Evolutionary conservation across 2,888 invertebrate species (phyloP), one percentile per base, ranked within the genome.

Genomic region (Tetragnatha montana): DNA sequence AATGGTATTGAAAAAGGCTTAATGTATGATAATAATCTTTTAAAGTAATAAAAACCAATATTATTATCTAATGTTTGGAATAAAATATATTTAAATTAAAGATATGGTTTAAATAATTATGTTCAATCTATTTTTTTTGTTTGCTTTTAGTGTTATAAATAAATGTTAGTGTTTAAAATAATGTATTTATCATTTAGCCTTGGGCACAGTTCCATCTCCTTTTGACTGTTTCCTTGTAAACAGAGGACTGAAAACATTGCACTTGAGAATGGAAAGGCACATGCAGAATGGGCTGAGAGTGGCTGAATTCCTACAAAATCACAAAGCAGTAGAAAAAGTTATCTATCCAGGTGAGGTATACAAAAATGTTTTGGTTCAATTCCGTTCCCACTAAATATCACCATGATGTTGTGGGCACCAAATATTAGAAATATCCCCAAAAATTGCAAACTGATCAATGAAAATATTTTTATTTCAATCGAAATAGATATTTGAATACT

Each of bases 171-270:
- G 8, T 47, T 76, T 6, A 50, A 50, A 50, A 4, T 81, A 6
- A 22, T 22, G 21, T 17, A 69, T 76, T 81, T 6, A 35, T 50
- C 1, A 50, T 92, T 60, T 94, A 96, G 97, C 98, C 6, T 95
- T 97, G 95, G 99, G 99, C 82, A 96, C 97, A 73, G 96, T 99
- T 17, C 99, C 99, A 1, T 97, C 99, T 0, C 98, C 99, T 0
- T 98, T 98, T 93, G 99, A 99, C 93, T 99, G 99, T 93, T 97
- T 96, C 93, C 95, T 98, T 93, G 98, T 98, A 0, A 98, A 97
- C 93, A 95, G 98, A 91, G 97, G 99, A 92, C 94, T 99, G 90
- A 99, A 99, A 94, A 99, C 99, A 0, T 94, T 99, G 49, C 96
- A 97, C 7, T 92, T 99, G 49, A 95, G 99, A 85, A 99, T 99